Evolutionary conservation across 2,113 vertebrate genomes (phyloP), one percentile per base, ranked within the genome.

Genomic region (Ammospiza nelsoni): DNA sequence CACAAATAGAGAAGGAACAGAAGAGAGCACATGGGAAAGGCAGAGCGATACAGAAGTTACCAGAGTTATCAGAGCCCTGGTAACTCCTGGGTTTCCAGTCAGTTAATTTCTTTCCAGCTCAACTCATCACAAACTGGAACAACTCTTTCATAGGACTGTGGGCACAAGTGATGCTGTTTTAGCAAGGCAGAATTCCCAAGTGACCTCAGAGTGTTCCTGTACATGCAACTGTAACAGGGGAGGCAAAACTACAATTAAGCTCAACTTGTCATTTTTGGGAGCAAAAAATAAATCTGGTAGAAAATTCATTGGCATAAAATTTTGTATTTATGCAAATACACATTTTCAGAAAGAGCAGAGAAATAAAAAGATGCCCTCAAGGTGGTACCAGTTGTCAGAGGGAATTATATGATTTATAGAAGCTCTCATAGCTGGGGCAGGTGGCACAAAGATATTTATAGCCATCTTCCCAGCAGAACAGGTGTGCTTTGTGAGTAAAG

Each of bases 401-500:
- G 25, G 65, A 97, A 96, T 95, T 35, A 81, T 0, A 11, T 94
- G 90, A 96, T 95, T 96, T 96, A 96, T 95, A 78, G 90, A 67
- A 84, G 83, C 68, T 94, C 68, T 93, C 79, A 49, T 59, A 92
- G 44, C 39, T 82, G 73, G 80, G 94, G 92, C 94, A 97, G 94
- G 83, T 95, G 95, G 92, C 69, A 95, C 37, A 62, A 49, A 85
- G 87, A 80, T 94, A 96, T 96, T 96, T 96, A 96, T 93, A 96
- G 92, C 57, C 41, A 71, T 61, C 92, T 92, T 51, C 74, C 39
- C 63, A 74, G 75, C 41, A 85, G 90, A 96, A 94, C 94, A 97
- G 96, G 94, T 97, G 95, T 90, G 92, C 80, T 92, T 90, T 63
- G 76, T 95, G 93, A 94, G 87, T 81, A 89, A 96, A 96, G 90